Conservation (phyloP, 37 sponge, comb jelly and placozoan genomes). For the Agelas oroides region DNA sequence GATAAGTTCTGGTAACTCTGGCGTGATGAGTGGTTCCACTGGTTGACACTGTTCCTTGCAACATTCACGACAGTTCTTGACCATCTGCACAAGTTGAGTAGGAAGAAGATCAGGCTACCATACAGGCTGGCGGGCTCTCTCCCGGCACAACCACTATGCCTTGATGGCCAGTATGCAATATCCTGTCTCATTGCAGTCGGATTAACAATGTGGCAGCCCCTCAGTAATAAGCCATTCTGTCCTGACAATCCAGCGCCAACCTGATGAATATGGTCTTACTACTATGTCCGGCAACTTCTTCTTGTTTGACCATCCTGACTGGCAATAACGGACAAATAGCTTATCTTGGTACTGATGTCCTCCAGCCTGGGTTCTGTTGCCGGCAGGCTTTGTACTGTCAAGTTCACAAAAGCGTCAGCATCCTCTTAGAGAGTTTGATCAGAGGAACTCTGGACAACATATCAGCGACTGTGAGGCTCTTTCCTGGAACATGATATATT, state of each 20-base stretch:
- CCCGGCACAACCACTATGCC: slow-evolving; percentile 33
- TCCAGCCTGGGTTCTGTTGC: no score
- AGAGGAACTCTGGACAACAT: slow-evolving; percentile 46
- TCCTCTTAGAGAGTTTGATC: neutral
- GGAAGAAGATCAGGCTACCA: slow-evolving; percentile 43
- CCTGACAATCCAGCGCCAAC: no score
- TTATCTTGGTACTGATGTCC: no score
- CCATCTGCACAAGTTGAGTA: slow-evolving; percentile 33
- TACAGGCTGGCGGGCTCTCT: slow-evolving; percentile 33
- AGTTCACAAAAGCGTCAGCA: neutral
- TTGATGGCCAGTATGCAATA: slow-evolving; percentile 33
- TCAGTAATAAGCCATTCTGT: slow-evolving; percentile 21
- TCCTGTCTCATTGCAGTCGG: slow-evolving; percentile 1
- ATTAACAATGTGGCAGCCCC: slow-evolving; percentile 17
- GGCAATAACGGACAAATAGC: no score
- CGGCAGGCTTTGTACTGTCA: slow-evolving; percentile 5
- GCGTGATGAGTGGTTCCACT: slow-evolving; percentile 13
- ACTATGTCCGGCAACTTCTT: neutral
- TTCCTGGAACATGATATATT: slow-evolving; percentile 60
- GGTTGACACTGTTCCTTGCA: slow-evolving; percentile 3
- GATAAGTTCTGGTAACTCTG: slow-evolving; percentile 19
- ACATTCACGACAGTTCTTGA: no score
- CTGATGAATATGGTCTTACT: neutral
- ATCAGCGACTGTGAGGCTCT: slow-evolving; percentile 45
- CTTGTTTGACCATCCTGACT: neutral